Percentiles rank a stretch among this genome's conserved stretches.
Conservation (phyloP, 2,113 vertebrate species). For the Labrus mixtus region DNA sequence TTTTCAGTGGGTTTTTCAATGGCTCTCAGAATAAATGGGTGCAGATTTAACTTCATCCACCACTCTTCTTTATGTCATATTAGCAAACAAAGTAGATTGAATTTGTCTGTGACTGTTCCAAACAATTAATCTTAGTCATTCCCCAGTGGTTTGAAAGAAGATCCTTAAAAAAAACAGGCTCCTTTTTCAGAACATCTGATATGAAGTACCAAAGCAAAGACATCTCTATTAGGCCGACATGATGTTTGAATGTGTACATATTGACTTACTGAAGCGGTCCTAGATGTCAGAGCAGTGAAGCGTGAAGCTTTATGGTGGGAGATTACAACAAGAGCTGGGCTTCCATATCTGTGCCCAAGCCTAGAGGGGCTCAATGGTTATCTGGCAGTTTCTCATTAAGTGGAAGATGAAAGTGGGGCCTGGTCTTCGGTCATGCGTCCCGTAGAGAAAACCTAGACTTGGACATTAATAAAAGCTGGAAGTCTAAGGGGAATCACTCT, state of each 20-base stretch:
- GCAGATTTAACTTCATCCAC: neutral
- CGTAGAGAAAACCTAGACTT: slow-evolving; percentile 70
- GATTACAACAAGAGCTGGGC: slow-evolving; percentile 59
- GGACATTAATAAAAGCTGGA: slow-evolving; percentile 71
- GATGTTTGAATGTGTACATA: slow-evolving; percentile 71
- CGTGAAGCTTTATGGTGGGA: slow-evolving; percentile 55
- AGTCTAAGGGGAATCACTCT: slow-evolving; percentile 64
- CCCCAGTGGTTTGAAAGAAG: neutral
- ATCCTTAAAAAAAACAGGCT: neutral
- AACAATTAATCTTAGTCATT: neutral
- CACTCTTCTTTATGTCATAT: no score
- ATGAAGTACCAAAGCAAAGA: slow-evolving; percentile 39
- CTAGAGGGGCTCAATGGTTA: slow-evolving; percentile 69
- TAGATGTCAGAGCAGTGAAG: slow-evolving; percentile 49
- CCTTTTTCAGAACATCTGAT: slow-evolving; percentile 32
- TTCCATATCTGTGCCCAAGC: slow-evolving; percentile 60
- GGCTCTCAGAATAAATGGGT: no score
- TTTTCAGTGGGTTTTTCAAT: no score
- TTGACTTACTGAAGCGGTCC: slow-evolving; percentile 66
- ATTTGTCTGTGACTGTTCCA: neutral
- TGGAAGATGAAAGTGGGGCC: slow-evolving; percentile 70
- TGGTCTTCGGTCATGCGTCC: slow-evolving; percentile 67
- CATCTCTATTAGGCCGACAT: slow-evolving; percentile 52
- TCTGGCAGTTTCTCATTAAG: slow-evolving; percentile 80
- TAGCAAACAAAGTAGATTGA: no score